Evolutionary conservation across 2,797 vertebrate genomes (phyloP), one percentile per base, ranked within the genome.

Genomic region (Paratrypauchen microcephalus): DNA sequence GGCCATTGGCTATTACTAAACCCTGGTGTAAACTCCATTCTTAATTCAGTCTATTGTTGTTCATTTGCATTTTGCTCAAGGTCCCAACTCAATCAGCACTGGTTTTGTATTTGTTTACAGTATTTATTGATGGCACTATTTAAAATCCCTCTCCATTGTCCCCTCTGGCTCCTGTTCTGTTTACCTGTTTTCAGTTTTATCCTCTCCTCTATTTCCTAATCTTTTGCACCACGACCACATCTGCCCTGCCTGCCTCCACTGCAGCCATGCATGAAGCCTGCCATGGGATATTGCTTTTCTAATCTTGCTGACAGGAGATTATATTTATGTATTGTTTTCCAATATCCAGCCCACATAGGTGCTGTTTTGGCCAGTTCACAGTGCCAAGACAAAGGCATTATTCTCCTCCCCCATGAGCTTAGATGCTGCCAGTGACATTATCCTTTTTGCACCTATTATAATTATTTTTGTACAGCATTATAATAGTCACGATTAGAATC

Each of bases 201-300:
- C 52, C 8, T 48, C 15, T 16, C 19, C 32, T 15, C 41, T 54
- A 36, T 50, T 48, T 59, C 68, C 41, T 50, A 47, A 63, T 52
- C 71, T 66, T 71, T 62, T 64, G 7, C 63, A 6, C 74, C 52
- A 24, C 64, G 64, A 8, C 55, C 68, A 50, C 67, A 75, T 48
- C 73, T 77, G 78, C 77, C 71, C 69, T 62, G 66, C 36, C 76
- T 55, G 32, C 56, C 58, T 79, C 68, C 80, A 68, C 72, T 72
- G 77, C 76, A 81, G 68, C 83, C 41, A 47, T 73, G 77, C 79
- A 79, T 86, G 80, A 71, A 77, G 75, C 75, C 73, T 61, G 74
- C 65, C 67, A 86, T 86, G 81, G 88, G 87, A 90, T 92, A 92
- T 91, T 93, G 93, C 88, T 92, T 93, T 93, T 91, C 80, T 92